phyloP scores from a whole-genome alignment of 2,797 vertebrate genomes.

The Lycodopsis pacificus region DNA sequence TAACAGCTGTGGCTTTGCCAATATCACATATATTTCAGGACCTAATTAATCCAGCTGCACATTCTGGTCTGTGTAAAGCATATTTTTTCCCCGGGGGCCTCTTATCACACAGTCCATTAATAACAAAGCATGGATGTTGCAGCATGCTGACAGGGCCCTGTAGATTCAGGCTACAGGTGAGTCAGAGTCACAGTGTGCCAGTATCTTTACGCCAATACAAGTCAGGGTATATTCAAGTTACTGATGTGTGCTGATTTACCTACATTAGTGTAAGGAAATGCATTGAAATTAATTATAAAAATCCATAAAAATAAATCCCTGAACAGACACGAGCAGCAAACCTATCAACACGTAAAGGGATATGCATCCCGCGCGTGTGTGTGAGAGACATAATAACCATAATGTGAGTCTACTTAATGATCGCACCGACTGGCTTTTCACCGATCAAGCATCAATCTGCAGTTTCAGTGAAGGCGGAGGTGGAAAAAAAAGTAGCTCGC shows the following conservation, averaged over 20 bases:
- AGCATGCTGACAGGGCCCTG: slow-evolving; percentile 46
- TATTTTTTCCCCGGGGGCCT: slow-evolving; percentile 11
- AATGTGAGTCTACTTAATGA: slow-evolving; percentile 24
- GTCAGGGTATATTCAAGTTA: slow-evolving; percentile 1
- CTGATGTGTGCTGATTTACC: slow-evolving; percentile 7
- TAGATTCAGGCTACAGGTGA: slow-evolving; percentile 80
- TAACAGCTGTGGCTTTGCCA: slow-evolving; percentile 18
- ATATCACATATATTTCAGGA: slow-evolving; percentile 4
- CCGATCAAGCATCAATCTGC: slow-evolving; percentile 56
- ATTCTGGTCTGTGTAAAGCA: slow-evolving; percentile 10
- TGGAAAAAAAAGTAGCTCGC: slow-evolving; percentile 52
- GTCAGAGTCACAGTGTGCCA: slow-evolving; percentile 26
- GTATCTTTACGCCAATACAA: slow-evolving; percentile 7
- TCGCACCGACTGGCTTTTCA: slow-evolving; percentile 18
- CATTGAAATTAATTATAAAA: slow-evolving; percentile 49
- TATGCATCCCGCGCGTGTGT: not conserved
- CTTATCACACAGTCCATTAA: slow-evolving; percentile 12
- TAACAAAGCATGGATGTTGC: slow-evolving; percentile 40
- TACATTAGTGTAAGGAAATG: slow-evolving; percentile 14
- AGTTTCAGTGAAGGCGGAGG: slow-evolving; percentile 51
- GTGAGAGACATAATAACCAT: not conserved
- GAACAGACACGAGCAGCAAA: slow-evolving; percentile 28
- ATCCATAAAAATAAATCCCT: slow-evolving; percentile 46
- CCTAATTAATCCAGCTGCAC: slow-evolving; percentile 12
- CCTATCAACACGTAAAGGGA: not conserved